A percentile compares a stretch with the other conserved stretches of the same genome.
Evolutionary conservation across 2,113 vertebrate species (phyloP).

Genomic region (Helogale parvula): DNA sequence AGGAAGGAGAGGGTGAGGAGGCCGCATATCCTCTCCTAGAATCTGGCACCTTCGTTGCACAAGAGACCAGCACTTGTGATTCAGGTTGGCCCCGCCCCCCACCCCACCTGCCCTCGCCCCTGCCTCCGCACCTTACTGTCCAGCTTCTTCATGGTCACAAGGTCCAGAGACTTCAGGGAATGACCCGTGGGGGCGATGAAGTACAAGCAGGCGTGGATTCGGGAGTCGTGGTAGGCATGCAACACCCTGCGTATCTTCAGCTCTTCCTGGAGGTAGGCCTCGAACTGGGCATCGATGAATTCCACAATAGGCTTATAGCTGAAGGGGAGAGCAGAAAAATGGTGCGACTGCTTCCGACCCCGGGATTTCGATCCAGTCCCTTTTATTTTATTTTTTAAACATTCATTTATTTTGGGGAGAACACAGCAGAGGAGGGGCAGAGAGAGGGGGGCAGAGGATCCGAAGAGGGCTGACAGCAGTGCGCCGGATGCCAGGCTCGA

Average conservation of each 20-base stretch:
- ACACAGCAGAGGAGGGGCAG: too few species aligned
- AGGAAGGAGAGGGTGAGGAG: not conserved
- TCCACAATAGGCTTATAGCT: constrained; percentile 99
- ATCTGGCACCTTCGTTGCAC: not conserved
- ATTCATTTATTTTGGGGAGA: too few species aligned
- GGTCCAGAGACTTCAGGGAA: constrained; percentile 96
- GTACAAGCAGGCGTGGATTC: constrained; percentile 97
- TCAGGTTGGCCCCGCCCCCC: not conserved
- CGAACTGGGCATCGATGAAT: constrained; percentile 98
- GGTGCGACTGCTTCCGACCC: not conserved
- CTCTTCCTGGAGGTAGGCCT: constrained; percentile 98
- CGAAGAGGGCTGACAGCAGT: too few species aligned
- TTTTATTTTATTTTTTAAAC: not conserved
- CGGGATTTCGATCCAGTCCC: not conserved
- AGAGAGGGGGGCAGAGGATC: too few species aligned
- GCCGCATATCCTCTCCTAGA: not conserved
- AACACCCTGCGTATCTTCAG: constrained; percentile 97
- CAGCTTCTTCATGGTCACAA: constrained; percentile 99
- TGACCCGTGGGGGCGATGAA: constrained; percentile 98
- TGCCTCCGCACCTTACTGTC: constrained; percentile 94
- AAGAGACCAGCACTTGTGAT: not conserved
- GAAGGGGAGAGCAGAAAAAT: not conserved
- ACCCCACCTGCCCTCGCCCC: not conserved
- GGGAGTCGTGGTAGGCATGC: constrained; percentile 96
- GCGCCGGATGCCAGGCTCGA: too few species aligned